Base-by-base conservation (phyloP, 2,888 invertebrate genomes). In the Melipona bicolor region DNA sequence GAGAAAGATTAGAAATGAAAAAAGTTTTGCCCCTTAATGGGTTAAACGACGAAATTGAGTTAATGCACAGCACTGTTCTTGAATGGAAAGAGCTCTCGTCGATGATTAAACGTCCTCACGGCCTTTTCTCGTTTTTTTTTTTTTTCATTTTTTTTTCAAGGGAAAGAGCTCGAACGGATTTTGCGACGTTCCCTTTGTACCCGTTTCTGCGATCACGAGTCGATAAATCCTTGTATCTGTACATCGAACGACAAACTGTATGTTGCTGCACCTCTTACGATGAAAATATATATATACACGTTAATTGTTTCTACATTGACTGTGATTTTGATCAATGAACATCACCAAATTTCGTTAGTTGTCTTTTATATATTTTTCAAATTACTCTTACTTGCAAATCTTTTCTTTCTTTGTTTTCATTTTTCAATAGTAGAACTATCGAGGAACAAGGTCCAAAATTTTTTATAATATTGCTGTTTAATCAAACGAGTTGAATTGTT, bases 221-320 rank as follows among this genome's bases (percentile, higher is more conserved):
- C 80, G 77, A 86, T 81, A 77, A 43, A 88, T 81, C 79, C 76
- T 81, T 83, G 77, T 84, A 76, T 89, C 85, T 88, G 87, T 89
- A 87, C 88, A 90, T 90, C 90, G 88, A 88, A 90, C 76, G 73
- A 83, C 61, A 83, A 74, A 84, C 78, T 89, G 89, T 88, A 90
- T 88, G 90, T 89, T 84, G 81, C 82, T 86, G 88, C 90, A 89
- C 89, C 43, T 67, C 77, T 71, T 84, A 81, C 77, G 73, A 79
- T 88, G 83, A 67, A 89, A 88, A 89, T 27, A 27, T 81, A 89
- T 83, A 89, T 81, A 86, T 79, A 86, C 85, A 89, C 82, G 88
- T 87, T 89, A 82, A 79, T 77, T 81, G 85, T 87, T 87, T 85
- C 82, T 88, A 78, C 68, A 68, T 59, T 24, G 73, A 17, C 50